phyloP scores from a whole-genome alignment of 2,888 invertebrate genomes.

The Parthenolecanium corni region DNA sequence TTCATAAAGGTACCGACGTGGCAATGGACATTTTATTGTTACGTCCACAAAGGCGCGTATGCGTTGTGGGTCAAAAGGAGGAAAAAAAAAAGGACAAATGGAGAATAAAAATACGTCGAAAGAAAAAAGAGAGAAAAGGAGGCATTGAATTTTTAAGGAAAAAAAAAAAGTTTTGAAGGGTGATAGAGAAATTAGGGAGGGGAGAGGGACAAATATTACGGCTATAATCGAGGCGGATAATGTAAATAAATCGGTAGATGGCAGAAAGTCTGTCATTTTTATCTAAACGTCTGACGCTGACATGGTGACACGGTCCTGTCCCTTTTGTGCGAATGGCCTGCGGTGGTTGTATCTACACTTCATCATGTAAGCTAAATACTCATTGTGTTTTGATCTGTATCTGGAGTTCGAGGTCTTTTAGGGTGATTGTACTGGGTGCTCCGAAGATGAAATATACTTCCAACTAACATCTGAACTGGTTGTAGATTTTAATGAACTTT shows the following conservation, averaged over 20 bases:
- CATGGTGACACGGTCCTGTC: slow-evolving; percentile 23
- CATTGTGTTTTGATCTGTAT: slow-evolving; percentile 27
- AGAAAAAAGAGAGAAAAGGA: background rate
- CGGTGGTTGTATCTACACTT: slow-evolving; percentile 28
- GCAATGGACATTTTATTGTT: slow-evolving; percentile 15
- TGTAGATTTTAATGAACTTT: no score
- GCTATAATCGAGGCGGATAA: slow-evolving; percentile 28
- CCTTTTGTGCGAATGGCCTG: slow-evolving; percentile 22
- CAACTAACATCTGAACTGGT: no score
- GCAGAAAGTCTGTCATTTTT: slow-evolving; percentile 26
- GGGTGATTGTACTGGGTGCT: slow-evolving; percentile 19
- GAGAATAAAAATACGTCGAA: no score
- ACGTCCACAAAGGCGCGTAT: background rate
- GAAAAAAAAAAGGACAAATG: background rate
- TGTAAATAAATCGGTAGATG: slow-evolving; percentile 28
- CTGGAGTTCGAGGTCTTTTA: slow-evolving; percentile 18
- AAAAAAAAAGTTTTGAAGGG: background rate
- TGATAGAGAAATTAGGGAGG: background rate
- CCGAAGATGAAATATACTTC: no score
- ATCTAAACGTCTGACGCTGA: slow-evolving; percentile 28
- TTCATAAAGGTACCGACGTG: slow-evolving; percentile 6
- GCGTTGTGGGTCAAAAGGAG: background rate
- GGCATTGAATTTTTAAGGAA: background rate
- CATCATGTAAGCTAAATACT: slow-evolving; percentile 28
- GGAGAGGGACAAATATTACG: slow-evolving; percentile 14